A percentile compares a stretch with the other conserved stretches of the same genome.
Evolutionary conservation across 2,888 invertebrate species (phyloP).

Genomic region (Stenoptilia bipunctidactyla): DNA sequence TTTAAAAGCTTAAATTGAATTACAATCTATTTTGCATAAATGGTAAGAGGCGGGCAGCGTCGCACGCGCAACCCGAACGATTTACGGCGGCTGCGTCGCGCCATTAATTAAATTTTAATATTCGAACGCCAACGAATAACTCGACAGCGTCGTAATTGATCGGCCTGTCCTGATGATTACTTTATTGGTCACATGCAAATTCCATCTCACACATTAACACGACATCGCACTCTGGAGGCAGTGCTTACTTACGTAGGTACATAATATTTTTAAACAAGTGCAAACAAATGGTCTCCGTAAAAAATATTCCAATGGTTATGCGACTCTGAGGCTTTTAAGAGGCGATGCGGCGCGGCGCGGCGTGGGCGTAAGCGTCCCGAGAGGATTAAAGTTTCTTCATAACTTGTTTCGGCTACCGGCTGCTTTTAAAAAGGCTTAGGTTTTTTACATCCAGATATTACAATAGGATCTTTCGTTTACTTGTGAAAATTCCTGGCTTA

Average conservation of each 20-base stretch:
- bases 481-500: too few species aligned
- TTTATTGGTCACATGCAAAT: conserved; percentile 56
- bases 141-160: conserved; percentile 51
- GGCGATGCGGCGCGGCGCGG: conserved; percentile 17
- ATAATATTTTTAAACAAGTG: too few species aligned
- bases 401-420: conserved; percentile 60
- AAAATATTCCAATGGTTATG: too few species aligned
- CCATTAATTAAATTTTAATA: conserved; percentile 65
- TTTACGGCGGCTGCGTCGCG: conserved; percentile 27
- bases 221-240: not conserved
- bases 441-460: conserved; percentile 16
- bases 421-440: conserved; percentile 33
- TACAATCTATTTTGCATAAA: conserved; percentile 58
- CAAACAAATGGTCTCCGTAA: too few species aligned
- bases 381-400: conserved; percentile 53
- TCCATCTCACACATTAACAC: conserved; percentile 16
- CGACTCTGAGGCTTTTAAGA: too few species aligned
- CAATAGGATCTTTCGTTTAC: conserved; percentile 41
- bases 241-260: too few species aligned
- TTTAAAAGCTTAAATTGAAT: conserved; percentile 54
- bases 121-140: conserved; percentile 43
- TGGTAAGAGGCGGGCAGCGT: conserved; percentile 29
- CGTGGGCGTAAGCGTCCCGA: conserved; percentile 38
- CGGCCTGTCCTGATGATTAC: conserved; percentile 50
- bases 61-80: conserved; percentile 23